Evolutionary conservation across 2,113 vertebrate genomes (phyloP).

Genomic region (Pluvialis apricaria): DNA sequence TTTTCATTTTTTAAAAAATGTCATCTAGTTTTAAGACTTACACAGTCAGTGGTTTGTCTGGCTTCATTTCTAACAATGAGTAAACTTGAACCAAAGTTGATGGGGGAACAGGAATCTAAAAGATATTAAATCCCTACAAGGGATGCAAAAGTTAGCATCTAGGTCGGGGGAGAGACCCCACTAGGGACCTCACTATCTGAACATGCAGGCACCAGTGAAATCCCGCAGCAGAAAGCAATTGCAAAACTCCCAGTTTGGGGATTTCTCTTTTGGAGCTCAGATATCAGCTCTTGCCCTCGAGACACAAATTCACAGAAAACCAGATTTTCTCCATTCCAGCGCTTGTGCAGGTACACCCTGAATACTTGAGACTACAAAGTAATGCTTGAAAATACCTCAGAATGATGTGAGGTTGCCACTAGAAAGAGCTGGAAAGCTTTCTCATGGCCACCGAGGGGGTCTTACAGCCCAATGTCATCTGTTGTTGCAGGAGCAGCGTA

Average conservation of each 20-base stretch:
- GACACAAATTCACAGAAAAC: background rate
- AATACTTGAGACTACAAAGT: background rate
- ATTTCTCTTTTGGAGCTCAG: background rate
- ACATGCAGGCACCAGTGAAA: background rate
- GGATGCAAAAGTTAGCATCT: background rate
- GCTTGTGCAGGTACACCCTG: background rate
- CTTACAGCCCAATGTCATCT: background rate
- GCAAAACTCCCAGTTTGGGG: background rate
- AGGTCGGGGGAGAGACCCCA: background rate
- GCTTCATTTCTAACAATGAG: background rate
- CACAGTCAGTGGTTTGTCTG: background rate
- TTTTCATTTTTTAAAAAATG: background rate
- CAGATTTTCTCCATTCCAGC: constrained; percentile 4
- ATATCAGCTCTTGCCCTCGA: background rate
- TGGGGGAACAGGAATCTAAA: background rate
- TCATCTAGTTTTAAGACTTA: background rate
- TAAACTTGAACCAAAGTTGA: background rate
- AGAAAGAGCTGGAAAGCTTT: background rate
- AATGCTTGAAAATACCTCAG: background rate
- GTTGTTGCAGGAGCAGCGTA: background rate
- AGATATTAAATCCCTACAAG: background rate
- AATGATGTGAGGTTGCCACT: background rate
- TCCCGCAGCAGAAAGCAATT: background rate
- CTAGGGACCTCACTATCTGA: rapidly evolving
- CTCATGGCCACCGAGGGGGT: background rate